Percentiles rank a stretch among this genome's conserved stretches.
phyloP scores from a whole-genome alignment of 2,888 invertebrate species.

The Eupithecia centaureata region DNA sequence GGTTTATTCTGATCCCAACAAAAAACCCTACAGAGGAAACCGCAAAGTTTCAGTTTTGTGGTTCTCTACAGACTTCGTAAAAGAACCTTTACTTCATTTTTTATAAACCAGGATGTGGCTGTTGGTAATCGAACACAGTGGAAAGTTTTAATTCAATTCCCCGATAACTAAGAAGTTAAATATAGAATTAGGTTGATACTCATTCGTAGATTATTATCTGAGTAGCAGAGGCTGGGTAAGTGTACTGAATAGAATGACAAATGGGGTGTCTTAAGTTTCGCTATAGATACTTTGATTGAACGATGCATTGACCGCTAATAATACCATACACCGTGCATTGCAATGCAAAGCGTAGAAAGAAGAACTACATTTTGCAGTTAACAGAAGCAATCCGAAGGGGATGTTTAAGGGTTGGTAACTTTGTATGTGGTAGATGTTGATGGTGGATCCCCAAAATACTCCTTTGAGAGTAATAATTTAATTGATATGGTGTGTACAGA shows the following conservation, averaged over 20 bases:
- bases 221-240: background rate
- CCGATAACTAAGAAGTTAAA: background rate
- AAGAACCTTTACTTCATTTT: conserved; percentile 1
- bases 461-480: no score
- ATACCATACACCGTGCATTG: background rate
- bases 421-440: no score
- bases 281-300: background rate
- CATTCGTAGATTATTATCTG: background rate
- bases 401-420: no score
- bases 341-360: no score
- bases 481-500: no score
- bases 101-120: conserved; percentile 9
- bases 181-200: background rate
- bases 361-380: background rate
- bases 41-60: conserved; percentile 18
- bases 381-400: background rate
- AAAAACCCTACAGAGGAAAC: conserved; percentile 4
- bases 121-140: conserved; percentile 2
- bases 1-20: background rate
- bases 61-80: conserved; percentile 12
- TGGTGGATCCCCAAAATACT: no score
- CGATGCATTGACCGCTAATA: background rate
- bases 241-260: background rate
- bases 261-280: background rate
- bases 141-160: background rate